Base-by-base conservation (phyloP, 2,113 vertebrate genomes). In the Oreocharis arfaki region DNA sequence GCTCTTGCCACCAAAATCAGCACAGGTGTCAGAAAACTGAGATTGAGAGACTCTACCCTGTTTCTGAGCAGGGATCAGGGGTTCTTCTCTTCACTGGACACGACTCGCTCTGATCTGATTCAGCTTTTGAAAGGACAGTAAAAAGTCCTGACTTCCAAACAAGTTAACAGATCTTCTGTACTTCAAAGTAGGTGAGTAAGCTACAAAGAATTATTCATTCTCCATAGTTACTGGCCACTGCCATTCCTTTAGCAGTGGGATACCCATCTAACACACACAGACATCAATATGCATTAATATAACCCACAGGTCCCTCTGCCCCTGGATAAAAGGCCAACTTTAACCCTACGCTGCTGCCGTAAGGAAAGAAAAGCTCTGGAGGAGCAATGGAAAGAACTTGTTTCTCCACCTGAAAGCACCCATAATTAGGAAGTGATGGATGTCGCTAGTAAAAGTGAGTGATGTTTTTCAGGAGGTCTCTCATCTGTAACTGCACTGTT, bases 341-440 rank as follows among this genome's bases (percentile, higher is more conserved):
- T 83, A 92, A 93, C 75, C 75, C 55, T 41, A 30, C 3, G 0
- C 60, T 86, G 64, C 56, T 92, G 68, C 70, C 1, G 0, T 55
- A 70, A 57, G 13, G 77, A 95, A 87, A 95, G 60, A 93, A 92
- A 83, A 76, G 57, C 95, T 89, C 77, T 4, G 1, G 82, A 87
- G 85, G 35, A 84, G 73, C 80, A 83, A 60, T 16, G 50, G 50
- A 69, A 86, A 95, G 76, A 89, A 95, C 85, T 85, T 81, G 61
- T 75, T 95, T 92, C 95, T 88, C 50, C 83, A 94, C 87, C 67
- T 87, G 68, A 90, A 95, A 94, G 90, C 83, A 92, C 70, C 68
- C 73, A 87, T 95, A 97, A 97, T 96, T 96, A 97, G 78, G 83
- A 95, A 95, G 94, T 96, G 95, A 97, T 96, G 93, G 93, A 97